Evolutionary conservation across 2,797 vertebrate species (phyloP).

Genomic region (Aplochiton taeniatus): DNA sequence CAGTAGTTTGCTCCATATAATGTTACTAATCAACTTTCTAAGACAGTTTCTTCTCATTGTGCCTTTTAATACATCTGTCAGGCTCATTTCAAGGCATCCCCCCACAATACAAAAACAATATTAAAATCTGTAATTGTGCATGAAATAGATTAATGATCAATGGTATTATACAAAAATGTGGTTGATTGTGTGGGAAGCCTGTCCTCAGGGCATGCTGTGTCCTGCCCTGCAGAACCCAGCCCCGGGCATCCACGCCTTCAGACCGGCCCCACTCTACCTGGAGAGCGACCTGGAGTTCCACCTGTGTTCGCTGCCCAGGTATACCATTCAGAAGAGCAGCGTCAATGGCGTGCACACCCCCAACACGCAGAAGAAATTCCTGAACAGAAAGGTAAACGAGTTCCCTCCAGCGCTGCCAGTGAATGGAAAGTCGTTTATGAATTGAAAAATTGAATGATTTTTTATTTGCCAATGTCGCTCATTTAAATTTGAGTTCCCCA

Average conservation of each 20-base stretch:
- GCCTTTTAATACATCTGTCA: background rate
- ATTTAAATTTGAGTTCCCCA: background rate
- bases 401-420: too few species aligned
- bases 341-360: conserved; percentile 50
- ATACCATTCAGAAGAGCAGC: conserved; percentile 57
- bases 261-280: conserved; percentile 74
- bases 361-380: conserved; percentile 74
- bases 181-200: background rate
- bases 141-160: too few species aligned
- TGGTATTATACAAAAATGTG: too few species aligned
- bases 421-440: background rate
- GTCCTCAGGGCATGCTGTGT: background rate
- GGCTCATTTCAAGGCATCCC: too few species aligned
- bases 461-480: conserved; percentile 16
- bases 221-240: conserved; percentile 80
- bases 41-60: background rate
- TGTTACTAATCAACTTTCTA: background rate
- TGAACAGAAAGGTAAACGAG: conserved; percentile 75
- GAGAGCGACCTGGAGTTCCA: conserved; percentile 84
- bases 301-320: conserved; percentile 85
- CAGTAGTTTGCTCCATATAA: background rate
- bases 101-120: too few species aligned
- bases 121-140: too few species aligned
- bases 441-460: background rate
- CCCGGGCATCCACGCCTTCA: conserved; percentile 81